Evolutionary conservation across 2,113 vertebrate species (phyloP).

Genomic region (Ophiodon elongatus): DNA sequence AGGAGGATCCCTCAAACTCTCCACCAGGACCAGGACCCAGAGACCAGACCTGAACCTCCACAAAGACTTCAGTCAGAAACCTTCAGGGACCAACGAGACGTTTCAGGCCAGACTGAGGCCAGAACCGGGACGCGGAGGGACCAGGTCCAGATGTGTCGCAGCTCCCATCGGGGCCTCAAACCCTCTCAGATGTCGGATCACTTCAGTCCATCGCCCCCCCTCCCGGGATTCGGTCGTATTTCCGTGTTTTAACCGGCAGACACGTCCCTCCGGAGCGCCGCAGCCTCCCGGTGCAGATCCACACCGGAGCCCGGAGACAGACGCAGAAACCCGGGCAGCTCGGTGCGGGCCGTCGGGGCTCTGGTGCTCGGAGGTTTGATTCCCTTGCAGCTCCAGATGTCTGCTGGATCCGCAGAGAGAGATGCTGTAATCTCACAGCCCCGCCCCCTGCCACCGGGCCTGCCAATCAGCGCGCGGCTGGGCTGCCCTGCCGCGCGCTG

Average conservation of each 20-base stretch:
- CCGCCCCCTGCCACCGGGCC: constrained; percentile 45
- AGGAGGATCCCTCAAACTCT: constrained; percentile 30
- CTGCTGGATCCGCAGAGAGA: constrained; percentile 58
- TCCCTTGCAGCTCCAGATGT: constrained; percentile 73
- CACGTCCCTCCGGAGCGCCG: constrained; percentile 2
- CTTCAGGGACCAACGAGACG: not conserved
- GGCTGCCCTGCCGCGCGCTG: not conserved
- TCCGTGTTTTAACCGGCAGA: constrained; percentile 46
- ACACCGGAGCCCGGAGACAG: constrained; percentile 3
- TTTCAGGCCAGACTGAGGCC: constrained; percentile 13
- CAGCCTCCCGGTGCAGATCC: constrained; percentile 19
- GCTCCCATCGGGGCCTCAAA: constrained; percentile 62
- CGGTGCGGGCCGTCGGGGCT: not conserved
- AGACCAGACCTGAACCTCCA: not conserved
- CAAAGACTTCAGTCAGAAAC: not conserved
- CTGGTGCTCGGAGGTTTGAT: constrained; percentile 21
- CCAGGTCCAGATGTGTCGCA: constrained; percentile 60
- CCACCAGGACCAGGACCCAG: constrained; percentile 31
- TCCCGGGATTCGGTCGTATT: constrained; percentile 20
- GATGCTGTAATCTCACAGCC: constrained; percentile 54
- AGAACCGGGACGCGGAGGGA: constrained; percentile 29
- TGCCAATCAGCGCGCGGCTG: constrained; percentile 40
- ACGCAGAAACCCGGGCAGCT: not conserved
- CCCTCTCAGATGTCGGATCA: constrained; percentile 48
- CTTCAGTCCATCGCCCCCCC: constrained; percentile 56